These are phyloP conservation scores for Drosophila yooni DNA, from an alignment of 2,888 invertebrate species.

Conservation along the genomic window DNA sequence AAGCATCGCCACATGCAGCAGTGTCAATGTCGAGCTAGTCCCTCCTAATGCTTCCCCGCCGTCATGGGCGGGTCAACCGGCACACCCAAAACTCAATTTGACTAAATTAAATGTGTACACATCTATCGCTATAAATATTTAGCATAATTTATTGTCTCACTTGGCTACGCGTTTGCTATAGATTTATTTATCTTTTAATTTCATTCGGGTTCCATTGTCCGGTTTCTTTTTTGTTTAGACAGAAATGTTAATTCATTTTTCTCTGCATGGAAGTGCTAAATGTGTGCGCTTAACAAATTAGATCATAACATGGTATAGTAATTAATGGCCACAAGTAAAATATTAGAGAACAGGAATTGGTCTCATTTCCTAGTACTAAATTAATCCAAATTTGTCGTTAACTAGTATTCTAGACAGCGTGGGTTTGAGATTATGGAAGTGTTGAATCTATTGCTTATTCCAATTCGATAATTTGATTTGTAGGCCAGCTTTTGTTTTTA, in stretches of 20 bases:
- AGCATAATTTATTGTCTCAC: conserved; percentile 74
- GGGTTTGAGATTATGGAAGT: background rate
- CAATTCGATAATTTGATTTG: conserved; percentile 14
- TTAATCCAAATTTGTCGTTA: conserved; percentile 11
- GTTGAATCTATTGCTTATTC: conserved; percentile 24
- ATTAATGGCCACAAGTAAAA: conserved; percentile 47
- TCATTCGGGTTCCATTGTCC: conserved; percentile 29
- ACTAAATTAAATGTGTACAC: conserved; percentile 62
- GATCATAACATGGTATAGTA: conserved; percentile 61
- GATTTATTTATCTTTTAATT: conserved; percentile 31
- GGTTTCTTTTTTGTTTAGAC: background rate
- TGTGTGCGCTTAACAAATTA: conserved; percentile 70
- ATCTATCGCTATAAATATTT: conserved; percentile 56
- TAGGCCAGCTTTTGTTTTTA: conserved; percentile 15
- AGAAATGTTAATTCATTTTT: conserved; percentile 19
- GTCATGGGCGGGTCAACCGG: conserved; percentile 24
- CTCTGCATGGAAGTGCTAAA: conserved; percentile 47
- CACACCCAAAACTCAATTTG: conserved; percentile 73
- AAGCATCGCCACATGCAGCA: conserved; percentile 68
- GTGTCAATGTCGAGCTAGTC: conserved; percentile 72
- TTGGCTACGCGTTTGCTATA: conserved; percentile 33
- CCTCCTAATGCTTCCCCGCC: conserved; percentile 18
- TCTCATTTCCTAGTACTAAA: conserved; percentile 18
- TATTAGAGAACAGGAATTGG: conserved; percentile 53
- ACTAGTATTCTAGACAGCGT: background rate